Percentiles rank a stretch among this genome's conserved stretches.
Conservation (phyloP, 1,140 invertebrate species). For the Panagrolaimus sp. region DNA sequence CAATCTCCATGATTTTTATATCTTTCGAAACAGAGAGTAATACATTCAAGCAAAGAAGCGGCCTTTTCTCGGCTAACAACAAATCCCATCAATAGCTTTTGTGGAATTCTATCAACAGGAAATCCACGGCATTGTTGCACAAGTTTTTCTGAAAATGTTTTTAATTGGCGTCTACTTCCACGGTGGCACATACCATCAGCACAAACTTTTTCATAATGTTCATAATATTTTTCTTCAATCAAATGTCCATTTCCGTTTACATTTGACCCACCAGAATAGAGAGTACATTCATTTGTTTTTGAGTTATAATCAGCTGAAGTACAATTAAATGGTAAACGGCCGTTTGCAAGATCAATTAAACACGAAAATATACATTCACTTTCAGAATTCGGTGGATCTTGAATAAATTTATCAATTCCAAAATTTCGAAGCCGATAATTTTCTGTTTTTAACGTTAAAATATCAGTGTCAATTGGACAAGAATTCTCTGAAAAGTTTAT, state of each 20-base stretch:
- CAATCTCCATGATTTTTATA: constrained; percentile 13
- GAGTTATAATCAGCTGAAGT: constrained; percentile 24
- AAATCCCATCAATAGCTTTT: constrained; percentile 40
- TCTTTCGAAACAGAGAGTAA: constrained; percentile 37
- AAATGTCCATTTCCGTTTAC: constrained; percentile 37
- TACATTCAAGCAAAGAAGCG: constrained; percentile 34
- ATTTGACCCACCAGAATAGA: constrained; percentile 24
- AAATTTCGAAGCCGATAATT: not conserved
- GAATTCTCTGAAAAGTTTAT: not conserved
- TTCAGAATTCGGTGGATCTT: constrained; percentile 21
- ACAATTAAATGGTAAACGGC: constrained; percentile 29
- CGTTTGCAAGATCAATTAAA: constrained; percentile 35
- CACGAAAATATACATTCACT: constrained; percentile 42
- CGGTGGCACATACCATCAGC: constrained; percentile 25
- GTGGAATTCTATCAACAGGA: constrained; percentile 28
- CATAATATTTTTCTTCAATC: constrained; percentile 28
- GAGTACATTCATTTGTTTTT: constrained; percentile 18
- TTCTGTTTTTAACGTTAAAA: not conserved
- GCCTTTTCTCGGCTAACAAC: constrained; percentile 23
- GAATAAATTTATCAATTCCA: constrained; percentile 1
- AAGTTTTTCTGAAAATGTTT: constrained; percentile 28
- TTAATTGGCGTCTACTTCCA: constrained; percentile 5
- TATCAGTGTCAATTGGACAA: not conserved
- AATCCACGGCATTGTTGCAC: constrained; percentile 37
- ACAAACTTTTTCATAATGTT: constrained; percentile 40